phyloP scores from a whole-genome alignment of 2,888 invertebrate genomes.

The Drosophila atroscutellata region DNA sequence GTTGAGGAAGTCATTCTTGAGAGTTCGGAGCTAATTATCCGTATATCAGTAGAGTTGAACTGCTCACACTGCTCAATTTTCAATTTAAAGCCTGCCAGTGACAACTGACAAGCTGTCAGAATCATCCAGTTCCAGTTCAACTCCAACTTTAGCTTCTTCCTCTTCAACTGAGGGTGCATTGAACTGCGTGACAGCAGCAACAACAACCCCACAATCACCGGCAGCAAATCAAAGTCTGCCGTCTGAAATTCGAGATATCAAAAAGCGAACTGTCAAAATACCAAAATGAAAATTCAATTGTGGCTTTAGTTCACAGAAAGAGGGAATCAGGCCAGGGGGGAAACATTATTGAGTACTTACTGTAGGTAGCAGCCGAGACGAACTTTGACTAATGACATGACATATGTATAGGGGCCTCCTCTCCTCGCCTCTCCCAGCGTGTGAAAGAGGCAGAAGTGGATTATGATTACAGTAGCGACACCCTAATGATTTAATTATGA shows the following conservation, averaged over 20 bases:
- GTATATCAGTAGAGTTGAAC: neutral
- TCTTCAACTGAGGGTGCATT: conserved; percentile 58
- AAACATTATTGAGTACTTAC: conserved; percentile 37
- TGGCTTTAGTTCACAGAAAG: conserved; percentile 20
- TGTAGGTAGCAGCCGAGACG: conserved; percentile 41
- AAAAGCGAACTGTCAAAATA: conserved; percentile 75
- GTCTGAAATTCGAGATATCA: conserved; percentile 74
- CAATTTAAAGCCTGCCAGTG: conserved; percentile 50
- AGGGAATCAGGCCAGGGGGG: neutral
- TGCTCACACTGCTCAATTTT: conserved; percentile 28
- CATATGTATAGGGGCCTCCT: conserved; percentile 57
- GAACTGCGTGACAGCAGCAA: conserved; percentile 47
- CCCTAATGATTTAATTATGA: conserved; percentile 77
- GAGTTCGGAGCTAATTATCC: conserved; percentile 49
- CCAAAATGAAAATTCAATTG: conserved; percentile 59
- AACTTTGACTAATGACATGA: conserved; percentile 66
- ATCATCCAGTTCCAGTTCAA: conserved; percentile 8
- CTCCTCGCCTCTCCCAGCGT: conserved; percentile 3
- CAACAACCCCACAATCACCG: conserved; percentile 36
- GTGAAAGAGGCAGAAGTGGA: conserved; percentile 42
- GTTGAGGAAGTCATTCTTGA: conserved; percentile 16
- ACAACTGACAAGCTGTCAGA: conserved; percentile 68
- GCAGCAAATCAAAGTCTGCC: conserved; percentile 55
- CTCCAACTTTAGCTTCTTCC: conserved; percentile 1
- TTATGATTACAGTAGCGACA: conserved; percentile 47